Percentiles rank a stretch among this genome's conserved stretches.
Conservation (phyloP, 2,113 vertebrate species). For the Sander lucioperca region DNA sequence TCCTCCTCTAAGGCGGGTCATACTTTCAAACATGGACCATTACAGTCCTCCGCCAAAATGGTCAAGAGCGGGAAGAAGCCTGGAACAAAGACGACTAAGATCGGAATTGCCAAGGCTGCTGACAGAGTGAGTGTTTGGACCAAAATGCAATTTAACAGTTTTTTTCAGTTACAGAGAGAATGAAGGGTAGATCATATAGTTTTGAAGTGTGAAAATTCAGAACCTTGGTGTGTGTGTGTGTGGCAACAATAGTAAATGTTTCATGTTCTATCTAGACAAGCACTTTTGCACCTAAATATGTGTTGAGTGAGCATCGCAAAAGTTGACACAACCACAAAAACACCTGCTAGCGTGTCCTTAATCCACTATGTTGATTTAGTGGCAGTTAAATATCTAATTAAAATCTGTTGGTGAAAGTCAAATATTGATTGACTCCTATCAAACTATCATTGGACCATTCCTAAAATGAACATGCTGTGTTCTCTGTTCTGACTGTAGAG, state of each 20-base stretch:
- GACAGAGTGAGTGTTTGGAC: conserved; percentile 4
- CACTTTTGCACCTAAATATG: background rate
- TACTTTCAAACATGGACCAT: conserved; percentile 31
- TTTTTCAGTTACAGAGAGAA: background rate
- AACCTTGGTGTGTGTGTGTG: background rate
- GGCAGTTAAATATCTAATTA: background rate
- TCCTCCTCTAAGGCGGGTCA: background rate
- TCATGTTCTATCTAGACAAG: background rate
- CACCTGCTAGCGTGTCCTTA: background rate
- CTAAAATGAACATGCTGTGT: background rate
- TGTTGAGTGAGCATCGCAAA: background rate
- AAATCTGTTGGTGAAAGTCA: background rate
- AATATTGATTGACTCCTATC: background rate
- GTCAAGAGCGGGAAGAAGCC: conserved; percentile 44
- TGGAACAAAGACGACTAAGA: conserved; percentile 35
- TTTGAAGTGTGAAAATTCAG: background rate
- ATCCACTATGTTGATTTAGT: background rate
- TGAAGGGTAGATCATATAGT: background rate
- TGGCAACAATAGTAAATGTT: background rate
- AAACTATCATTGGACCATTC: background rate
- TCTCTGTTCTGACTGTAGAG: background rate
- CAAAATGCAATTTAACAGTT: background rate
- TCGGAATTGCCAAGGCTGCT: background rate
- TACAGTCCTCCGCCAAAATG: conserved; percentile 23
- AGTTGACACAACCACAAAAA: background rate